phyloP scores from a whole-genome alignment of 2,797 vertebrate species.

The Lateolabrax maculatus region DNA sequence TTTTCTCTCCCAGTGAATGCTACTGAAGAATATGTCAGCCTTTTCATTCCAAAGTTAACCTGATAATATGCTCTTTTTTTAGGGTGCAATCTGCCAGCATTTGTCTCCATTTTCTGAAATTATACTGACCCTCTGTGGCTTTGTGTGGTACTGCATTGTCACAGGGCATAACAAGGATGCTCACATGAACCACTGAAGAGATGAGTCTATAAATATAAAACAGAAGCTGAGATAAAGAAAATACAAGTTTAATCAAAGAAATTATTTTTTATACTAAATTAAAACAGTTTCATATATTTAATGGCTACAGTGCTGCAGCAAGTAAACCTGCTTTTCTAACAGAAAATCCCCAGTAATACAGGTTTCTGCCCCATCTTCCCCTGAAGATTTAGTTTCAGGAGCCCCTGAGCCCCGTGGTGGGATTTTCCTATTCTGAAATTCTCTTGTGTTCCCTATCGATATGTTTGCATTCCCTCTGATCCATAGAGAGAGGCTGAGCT shows the following conservation, averaged over 20 bases:
- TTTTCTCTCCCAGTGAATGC: conserved; percentile 51
- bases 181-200: background rate
- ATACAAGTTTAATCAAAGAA: conserved; percentile 67
- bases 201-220: background rate
- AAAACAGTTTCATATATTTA: background rate
- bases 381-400: conserved; percentile 7
- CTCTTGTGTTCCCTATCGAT: background rate
- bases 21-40: conserved; percentile 10
- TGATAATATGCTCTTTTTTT: background rate
- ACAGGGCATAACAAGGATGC: background rate
- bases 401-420: background rate
- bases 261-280: conserved; percentile 50
- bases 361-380: background rate
- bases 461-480: background rate
- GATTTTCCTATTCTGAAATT: too few species aligned
- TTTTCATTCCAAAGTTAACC: conserved; percentile 20
- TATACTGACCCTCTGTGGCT: conserved; percentile 63
- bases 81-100: too few species aligned
- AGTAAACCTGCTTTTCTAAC: conserved; percentile 38
- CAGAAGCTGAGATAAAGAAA: conserved; percentile 42
- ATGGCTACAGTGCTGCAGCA: conserved; percentile 22
- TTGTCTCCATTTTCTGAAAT: conserved; percentile 5
- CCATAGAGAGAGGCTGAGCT: background rate
- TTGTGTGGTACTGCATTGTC: conserved; percentile 39
- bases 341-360: background rate